Percentiles rank a stretch among this genome's conserved stretches.
These are phyloP conservation scores for Chrysolina oricalcia DNA, from an alignment of 2,888 invertebrate genomes.

Conservation along the genomic window DNA sequence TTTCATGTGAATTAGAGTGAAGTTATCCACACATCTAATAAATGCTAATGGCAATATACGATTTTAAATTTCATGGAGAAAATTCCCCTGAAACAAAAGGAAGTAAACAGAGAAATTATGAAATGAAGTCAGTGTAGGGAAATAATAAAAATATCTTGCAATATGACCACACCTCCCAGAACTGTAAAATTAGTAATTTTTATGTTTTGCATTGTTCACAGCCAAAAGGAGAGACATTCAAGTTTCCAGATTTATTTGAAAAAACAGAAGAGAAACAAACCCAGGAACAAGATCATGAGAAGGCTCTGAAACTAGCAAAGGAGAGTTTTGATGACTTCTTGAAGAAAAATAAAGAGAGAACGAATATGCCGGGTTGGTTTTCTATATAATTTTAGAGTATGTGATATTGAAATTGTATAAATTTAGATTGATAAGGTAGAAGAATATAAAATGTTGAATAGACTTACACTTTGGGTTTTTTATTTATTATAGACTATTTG, in stretches of 20 bases:
- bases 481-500: no score
- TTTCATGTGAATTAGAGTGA: no score
- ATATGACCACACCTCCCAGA: no score
- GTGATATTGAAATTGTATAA: not conserved
- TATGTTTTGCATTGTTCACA: slow-evolving; percentile 67
- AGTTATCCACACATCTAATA: no score
- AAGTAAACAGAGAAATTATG: no score
- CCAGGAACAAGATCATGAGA: slow-evolving; percentile 76
- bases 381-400: slow-evolving; percentile 73
- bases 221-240: slow-evolving; percentile 83
- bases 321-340: slow-evolving; percentile 76
- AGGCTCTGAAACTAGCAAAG: slow-evolving; percentile 78
- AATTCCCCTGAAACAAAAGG: no score
- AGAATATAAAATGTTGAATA: not conserved
- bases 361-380: slow-evolving; percentile 87
- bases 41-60: no score
- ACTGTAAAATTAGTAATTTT: no score
- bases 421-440: not conserved
- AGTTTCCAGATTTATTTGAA: slow-evolving; percentile 84
- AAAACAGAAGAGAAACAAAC: slow-evolving; percentile 71
- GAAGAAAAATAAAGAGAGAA: slow-evolving; percentile 79
- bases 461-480: not conserved
- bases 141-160: no score
- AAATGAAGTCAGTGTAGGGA: no score
- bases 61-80: no score